Evolutionary conservation across 2,888 invertebrate genomes (phyloP).

Genomic region (Xestia ashworthii): DNA sequence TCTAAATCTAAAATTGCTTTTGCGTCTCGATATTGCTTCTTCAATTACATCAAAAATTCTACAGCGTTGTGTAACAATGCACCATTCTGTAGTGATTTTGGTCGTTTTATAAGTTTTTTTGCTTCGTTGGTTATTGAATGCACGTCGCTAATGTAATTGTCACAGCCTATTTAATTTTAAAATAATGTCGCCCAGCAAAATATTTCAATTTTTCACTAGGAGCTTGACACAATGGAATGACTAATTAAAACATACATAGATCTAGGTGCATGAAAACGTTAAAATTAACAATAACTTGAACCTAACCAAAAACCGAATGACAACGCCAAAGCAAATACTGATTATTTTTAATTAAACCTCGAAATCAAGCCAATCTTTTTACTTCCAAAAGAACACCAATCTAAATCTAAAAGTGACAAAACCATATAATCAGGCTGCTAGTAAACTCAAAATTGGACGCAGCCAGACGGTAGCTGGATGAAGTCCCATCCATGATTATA

Average conservation of each 20-base stretch:
- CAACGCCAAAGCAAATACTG: neutral
- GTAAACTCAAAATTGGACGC: conserved; percentile 59
- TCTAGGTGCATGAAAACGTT: neutral
- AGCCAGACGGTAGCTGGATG: conserved; percentile 62
- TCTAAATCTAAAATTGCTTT: conserved; percentile 86
- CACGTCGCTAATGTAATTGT: neutral
- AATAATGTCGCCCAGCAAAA: neutral
- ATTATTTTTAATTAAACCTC: neutral
- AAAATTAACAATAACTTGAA: neutral
- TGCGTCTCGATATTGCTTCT: conserved; percentile 74
- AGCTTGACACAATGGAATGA: neutral
- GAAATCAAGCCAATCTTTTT: neutral
- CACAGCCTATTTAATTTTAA: neutral
- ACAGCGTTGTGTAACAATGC: conserved; percentile 20
- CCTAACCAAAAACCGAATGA: neutral
- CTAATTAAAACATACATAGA: neutral
- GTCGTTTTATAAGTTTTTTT: neutral
- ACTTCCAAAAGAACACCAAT: conserved; percentile 22
- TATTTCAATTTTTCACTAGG: neutral
- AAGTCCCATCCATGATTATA: conserved; percentile 65
- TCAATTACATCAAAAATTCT: conserved; percentile 65
- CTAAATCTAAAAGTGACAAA: conserved; percentile 52
- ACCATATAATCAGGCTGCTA: conserved; percentile 62
- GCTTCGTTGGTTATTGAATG: neutral
- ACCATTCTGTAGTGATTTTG: neutral